A percentile compares a stretch with the other conserved stretches of the same genome.
These are phyloP conservation scores for Hypolimnas misippus DNA, from an alignment of 2,888 invertebrate species.

Conservation along the genomic window DNA sequence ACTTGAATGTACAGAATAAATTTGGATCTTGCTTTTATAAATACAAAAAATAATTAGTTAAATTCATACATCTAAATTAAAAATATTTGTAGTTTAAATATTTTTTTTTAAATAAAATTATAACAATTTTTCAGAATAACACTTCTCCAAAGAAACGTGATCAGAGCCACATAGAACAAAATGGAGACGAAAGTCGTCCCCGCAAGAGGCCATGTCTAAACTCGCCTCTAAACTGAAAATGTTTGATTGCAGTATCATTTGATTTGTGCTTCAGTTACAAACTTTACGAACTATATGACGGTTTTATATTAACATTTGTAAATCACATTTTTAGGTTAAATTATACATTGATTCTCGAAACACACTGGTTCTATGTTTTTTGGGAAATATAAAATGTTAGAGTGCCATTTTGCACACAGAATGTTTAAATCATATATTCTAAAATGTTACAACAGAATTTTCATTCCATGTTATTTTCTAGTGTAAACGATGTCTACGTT, in stretches of 20 bases:
- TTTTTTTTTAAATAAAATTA: too few relatives aligned
- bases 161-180: conserved; percentile 78
- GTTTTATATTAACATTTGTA: conserved; percentile 67
- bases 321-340: conserved; percentile 59
- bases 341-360: conserved; percentile 56
- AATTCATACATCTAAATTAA: too few relatives aligned
- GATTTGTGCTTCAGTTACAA: conserved; percentile 68
- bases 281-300: conserved; percentile 66
- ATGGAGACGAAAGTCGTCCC: conserved; percentile 82
- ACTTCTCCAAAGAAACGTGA: conserved; percentile 86
- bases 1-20: too few relatives aligned
- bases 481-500: background rate
- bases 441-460: background rate
- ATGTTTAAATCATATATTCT: background rate
- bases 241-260: conserved; percentile 45
- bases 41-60: too few relatives aligned
- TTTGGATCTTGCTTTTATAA: too few relatives aligned
- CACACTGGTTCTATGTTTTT: conserved; percentile 54
- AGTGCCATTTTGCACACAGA: conserved; percentile 7
- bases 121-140: too few relatives aligned
- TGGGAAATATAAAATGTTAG: conserved; percentile 43
- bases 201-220: conserved; percentile 85
- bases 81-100: too few relatives aligned
- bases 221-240: conserved; percentile 68
- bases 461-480: conserved; percentile 29